These are phyloP conservation scores for Malachius bipustulatus DNA, from an alignment of 2,888 invertebrate genomes.

Conservation along the genomic window DNA sequence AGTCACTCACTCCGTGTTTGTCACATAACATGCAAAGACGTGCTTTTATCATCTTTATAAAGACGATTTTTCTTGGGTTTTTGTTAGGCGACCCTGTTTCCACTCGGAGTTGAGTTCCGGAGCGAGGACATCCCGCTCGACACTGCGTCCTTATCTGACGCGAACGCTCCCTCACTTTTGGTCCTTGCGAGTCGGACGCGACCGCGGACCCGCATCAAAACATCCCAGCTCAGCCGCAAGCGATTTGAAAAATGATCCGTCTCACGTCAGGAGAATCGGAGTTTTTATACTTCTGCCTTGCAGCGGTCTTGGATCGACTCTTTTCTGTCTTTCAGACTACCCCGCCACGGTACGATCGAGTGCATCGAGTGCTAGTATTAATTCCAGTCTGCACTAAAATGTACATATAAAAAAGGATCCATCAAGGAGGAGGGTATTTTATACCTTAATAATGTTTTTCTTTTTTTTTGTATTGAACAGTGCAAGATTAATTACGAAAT, in stretches of 20 bases:
- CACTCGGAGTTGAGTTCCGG: conserved; percentile 34
- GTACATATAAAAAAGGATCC: too few relatives aligned
- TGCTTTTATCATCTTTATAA: conserved; percentile 40
- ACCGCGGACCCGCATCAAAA: conserved; percentile 35
- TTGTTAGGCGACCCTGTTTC: conserved; percentile 34
- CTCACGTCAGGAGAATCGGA: conserved; percentile 31
- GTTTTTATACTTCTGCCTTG: conserved; percentile 26
- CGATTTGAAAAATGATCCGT: conserved; percentile 39
- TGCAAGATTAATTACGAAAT: too few relatives aligned
- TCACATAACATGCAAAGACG: conserved; percentile 39
- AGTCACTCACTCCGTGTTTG: conserved; percentile 38
- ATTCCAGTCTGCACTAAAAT: too few relatives aligned
- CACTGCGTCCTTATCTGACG: conserved; percentile 25
- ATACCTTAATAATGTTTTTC: too few relatives aligned
- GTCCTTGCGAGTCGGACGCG: conserved; percentile 1
- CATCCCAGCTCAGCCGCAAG: conserved; percentile 34
- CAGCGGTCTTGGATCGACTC: conserved; percentile 21
- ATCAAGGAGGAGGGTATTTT: too few relatives aligned
- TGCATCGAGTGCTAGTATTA: too few relatives aligned
- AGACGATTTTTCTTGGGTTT: conserved; percentile 39
- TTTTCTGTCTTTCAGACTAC: not conserved
- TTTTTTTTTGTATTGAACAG: too few relatives aligned
- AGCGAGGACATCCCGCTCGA: conserved; percentile 21
- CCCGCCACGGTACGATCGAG: conserved; percentile 6
- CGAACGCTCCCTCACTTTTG: too few relatives aligned